Percentiles rank a stretch among this genome's conserved stretches.
phyloP scores from a whole-genome alignment of 2,797 vertebrate genomes.

The Bovichtus diacanthus region DNA sequence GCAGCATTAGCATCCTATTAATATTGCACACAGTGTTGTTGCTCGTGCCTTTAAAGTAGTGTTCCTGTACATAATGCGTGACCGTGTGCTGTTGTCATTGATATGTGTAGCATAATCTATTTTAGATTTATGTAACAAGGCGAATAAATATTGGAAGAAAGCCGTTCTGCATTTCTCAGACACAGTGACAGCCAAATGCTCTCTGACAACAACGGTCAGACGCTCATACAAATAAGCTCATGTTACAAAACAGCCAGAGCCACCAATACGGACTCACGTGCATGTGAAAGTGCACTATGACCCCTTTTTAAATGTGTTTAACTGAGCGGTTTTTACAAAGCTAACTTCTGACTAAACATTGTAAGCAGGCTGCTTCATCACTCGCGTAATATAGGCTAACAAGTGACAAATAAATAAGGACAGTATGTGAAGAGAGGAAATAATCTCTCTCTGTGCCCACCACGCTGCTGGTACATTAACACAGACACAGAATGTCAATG shows the following conservation, averaged over 20 bases:
- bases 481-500: conserved; percentile 21
- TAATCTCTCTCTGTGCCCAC: conserved; percentile 8
- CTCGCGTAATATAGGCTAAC: conserved; percentile 1
- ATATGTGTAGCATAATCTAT: conserved; percentile 10
- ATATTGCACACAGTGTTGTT: conserved; percentile 44
- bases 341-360: conserved; percentile 4
- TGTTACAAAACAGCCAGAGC: conserved; percentile 19
- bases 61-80: conserved; percentile 30
- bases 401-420: conserved; percentile 45
- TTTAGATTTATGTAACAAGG: conserved; percentile 30
- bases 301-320: background rate
- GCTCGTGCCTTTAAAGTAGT: conserved; percentile 18
- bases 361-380: background rate
- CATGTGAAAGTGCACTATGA: background rate
- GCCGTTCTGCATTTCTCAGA: background rate
- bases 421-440: conserved; percentile 17
- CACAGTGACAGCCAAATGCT: conserved; percentile 1
- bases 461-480: conserved; percentile 1
- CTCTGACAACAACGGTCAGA: conserved; percentile 18
- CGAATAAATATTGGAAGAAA: conserved; percentile 23
- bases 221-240: conserved; percentile 1
- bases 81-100: conserved; percentile 27
- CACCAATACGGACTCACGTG: conserved; percentile 13
- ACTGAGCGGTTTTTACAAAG: background rate
- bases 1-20: conserved; percentile 59